phyloP scores from a whole-genome alignment of 37 sponge, comb jelly and placozoan genomes.

The Eunapius fragilis region DNA sequence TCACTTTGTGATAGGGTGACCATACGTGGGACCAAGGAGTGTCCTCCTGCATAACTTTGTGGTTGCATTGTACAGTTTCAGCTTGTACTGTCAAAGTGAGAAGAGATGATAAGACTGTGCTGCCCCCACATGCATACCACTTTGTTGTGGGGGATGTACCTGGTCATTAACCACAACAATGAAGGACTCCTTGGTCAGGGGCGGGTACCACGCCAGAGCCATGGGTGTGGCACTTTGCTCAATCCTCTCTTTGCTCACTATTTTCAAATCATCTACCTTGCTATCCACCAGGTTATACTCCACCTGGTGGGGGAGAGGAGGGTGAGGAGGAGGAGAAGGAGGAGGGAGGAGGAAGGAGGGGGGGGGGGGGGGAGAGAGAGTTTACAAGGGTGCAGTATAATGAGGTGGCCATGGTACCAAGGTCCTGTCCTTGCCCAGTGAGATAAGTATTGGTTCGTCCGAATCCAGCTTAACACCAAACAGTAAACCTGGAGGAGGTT shows the following conservation, averaged over 20 bases:
- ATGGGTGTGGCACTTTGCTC: slow-evolving; percentile 95
- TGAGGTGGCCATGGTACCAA: slow-evolving; percentile 68
- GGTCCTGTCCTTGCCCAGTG: slow-evolving; percentile 78
- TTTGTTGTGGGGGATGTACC: slow-evolving; percentile 68
- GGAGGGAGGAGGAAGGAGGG: too few relatives aligned
- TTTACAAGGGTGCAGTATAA: too few relatives aligned
- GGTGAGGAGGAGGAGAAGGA: too few relatives aligned
- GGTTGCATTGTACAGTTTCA: slow-evolving; percentile 91
- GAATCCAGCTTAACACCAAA: slow-evolving; percentile 83
- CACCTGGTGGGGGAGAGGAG: slow-evolving; percentile 32
- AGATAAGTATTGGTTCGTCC: slow-evolving; percentile 73
- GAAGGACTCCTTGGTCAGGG: slow-evolving; percentile 94
- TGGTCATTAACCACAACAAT: slow-evolving; percentile 84
- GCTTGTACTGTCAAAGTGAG: slow-evolving; percentile 75
- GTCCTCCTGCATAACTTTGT: slow-evolving; percentile 96
- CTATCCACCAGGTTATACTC: slow-evolving; percentile 90
- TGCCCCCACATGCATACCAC: not conserved
- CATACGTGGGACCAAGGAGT: slow-evolving; percentile 91
- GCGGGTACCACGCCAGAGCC: slow-evolving; percentile 88
- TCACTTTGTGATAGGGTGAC: slow-evolving; percentile 79
- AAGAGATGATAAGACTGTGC: too few relatives aligned
- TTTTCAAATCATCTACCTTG: slow-evolving; percentile 71
- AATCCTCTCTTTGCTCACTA: slow-evolving; percentile 77
- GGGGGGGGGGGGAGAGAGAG: too few relatives aligned
- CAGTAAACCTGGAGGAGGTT: slow-evolving; percentile 41